Percentiles rank a stretch among this genome's conserved stretches.
Evolutionary conservation across 2,113 vertebrate genomes (phyloP).

Genomic region (Cyprinodon variegatus): DNA sequence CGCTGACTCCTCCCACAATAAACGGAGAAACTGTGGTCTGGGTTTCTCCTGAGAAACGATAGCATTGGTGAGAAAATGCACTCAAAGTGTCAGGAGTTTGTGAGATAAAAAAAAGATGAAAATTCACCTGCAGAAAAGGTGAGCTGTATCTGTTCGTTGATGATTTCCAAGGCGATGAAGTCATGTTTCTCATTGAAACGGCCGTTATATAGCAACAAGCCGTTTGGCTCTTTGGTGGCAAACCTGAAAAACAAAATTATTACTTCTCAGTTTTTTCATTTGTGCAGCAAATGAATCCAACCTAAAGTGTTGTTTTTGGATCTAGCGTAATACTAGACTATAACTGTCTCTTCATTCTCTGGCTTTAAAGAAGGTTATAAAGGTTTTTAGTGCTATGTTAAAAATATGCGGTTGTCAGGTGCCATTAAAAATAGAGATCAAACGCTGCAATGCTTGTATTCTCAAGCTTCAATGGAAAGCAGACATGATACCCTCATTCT

Average conservation of each 20-base stretch:
- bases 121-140: constrained; percentile 93
- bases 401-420: too few relatives aligned
- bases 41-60: constrained; percentile 84
- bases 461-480: not conserved
- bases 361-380: not conserved
- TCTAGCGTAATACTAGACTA: too few relatives aligned
- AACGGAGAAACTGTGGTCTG: constrained; percentile 89
- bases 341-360: too few relatives aligned
- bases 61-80: not conserved
- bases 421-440: too few relatives aligned
- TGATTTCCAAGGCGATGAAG: constrained; percentile 93
- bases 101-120: not conserved
- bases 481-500: too few relatives aligned
- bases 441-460: not conserved
- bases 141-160: constrained; percentile 91
- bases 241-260: constrained; percentile 78
- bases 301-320: too few relatives aligned
- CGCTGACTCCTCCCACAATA: constrained; percentile 88
- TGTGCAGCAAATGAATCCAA: not conserved
- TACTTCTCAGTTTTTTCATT: not conserved
- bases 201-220: constrained; percentile 92
- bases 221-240: constrained; percentile 87
- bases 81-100: not conserved
- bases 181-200: constrained; percentile 97
- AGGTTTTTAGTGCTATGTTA: not conserved